phyloP scores from a whole-genome alignment of 2,888 invertebrate genomes.

The Lymantria monacha region DNA sequence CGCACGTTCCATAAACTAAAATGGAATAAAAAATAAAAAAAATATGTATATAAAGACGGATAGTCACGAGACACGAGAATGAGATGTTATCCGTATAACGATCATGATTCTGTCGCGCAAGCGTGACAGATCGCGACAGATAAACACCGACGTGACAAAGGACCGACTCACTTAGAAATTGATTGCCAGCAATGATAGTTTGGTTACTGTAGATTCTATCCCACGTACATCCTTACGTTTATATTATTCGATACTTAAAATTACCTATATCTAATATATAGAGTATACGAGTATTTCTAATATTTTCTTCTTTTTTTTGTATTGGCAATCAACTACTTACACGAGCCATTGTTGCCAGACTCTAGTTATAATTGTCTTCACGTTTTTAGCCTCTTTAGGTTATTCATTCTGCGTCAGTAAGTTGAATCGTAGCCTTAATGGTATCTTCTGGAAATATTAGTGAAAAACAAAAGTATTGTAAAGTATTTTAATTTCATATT shows the following conservation, averaged over 20 bases:
- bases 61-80: constrained; percentile 37
- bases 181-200: constrained; percentile 32
- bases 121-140: constrained; percentile 45
- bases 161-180: constrained; percentile 31
- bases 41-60: constrained; percentile 13
- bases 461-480: too few species aligned
- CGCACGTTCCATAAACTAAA: constrained; percentile 27
- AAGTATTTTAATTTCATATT: too few species aligned
- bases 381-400: too few species aligned
- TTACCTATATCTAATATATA: not conserved
- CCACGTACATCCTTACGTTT: not conserved
- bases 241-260: not conserved
- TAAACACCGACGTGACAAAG: constrained; percentile 32
- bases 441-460: too few species aligned
- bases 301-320: too few species aligned
- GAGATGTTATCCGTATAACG: constrained; percentile 47
- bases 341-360: too few species aligned
- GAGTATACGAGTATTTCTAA: too few species aligned
- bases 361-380: too few species aligned
- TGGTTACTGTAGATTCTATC: constrained; percentile 8
- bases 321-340: too few species aligned
- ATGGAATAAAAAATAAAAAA: constrained; percentile 9
- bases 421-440: too few species aligned
- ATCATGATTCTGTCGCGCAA: constrained; percentile 31
- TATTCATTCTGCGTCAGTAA: too few species aligned